These are phyloP conservation scores for Drosophila carrolli DNA, from an alignment of 1,140 invertebrate species.

Conservation along the genomic window DNA sequence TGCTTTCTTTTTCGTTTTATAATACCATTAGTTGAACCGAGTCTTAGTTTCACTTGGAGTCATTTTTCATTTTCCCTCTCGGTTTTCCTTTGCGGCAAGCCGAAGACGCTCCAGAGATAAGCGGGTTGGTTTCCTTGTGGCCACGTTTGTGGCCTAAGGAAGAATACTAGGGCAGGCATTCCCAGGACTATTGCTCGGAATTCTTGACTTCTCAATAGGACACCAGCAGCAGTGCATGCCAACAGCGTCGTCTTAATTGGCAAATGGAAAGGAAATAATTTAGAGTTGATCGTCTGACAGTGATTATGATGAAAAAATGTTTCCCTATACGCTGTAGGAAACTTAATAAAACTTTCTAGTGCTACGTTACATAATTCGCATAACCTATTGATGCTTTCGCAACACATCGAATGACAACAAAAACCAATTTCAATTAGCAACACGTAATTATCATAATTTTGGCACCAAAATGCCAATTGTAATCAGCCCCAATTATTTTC, in stretches of 20 bases:
- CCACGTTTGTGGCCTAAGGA: slow-evolving; percentile 31
- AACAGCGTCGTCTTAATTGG: slow-evolving; percentile 17
- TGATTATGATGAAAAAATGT: neutral
- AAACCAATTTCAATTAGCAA: slow-evolving; percentile 38
- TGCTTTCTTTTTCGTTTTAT: slow-evolving; percentile 30
- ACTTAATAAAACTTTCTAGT: neutral
- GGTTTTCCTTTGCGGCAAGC: slow-evolving; percentile 22
- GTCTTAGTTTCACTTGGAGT: slow-evolving; percentile 55
- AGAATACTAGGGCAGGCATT: slow-evolving; percentile 14
- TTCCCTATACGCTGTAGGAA: neutral
- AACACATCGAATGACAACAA: slow-evolving; percentile 3
- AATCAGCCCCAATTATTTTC: slow-evolving; percentile 51
- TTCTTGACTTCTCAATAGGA: slow-evolving; percentile 14
- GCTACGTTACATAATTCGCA: neutral
- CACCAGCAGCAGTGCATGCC: slow-evolving; percentile 14
- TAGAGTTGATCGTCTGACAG: too few relatives aligned
- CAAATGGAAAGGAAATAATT: slow-evolving; percentile 36
- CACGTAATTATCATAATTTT: slow-evolving; percentile 32
- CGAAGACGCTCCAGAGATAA: slow-evolving; percentile 52
- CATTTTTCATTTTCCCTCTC: slow-evolving; percentile 66
- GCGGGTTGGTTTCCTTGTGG: slow-evolving; percentile 43
- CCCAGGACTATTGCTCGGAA: neutral
- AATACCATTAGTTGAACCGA: slow-evolving; percentile 61
- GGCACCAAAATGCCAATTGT: slow-evolving; percentile 22
- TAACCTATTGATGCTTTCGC: neutral